phyloP scores from a whole-genome alignment of 2,113 vertebrate species.

The Trichomycterus rosablanca region DNA sequence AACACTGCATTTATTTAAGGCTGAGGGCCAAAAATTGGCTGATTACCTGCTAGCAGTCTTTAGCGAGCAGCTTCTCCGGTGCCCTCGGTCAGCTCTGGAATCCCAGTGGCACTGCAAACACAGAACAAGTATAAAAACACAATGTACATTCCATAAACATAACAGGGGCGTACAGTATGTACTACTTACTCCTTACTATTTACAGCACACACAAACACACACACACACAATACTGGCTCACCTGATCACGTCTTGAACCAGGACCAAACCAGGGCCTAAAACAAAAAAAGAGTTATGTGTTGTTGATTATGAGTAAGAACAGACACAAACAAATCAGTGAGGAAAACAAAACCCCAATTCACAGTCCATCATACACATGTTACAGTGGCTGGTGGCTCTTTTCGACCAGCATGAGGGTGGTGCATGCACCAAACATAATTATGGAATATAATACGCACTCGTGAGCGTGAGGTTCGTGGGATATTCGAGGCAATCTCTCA shows the following conservation, averaged over 20 bases:
- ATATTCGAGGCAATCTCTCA: slow-evolving; percentile 77
- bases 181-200: too few species aligned
- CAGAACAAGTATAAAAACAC: background rate
- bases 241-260: slow-evolving; percentile 82
- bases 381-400: too few species aligned
- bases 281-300: background rate
- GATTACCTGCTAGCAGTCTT: slow-evolving; percentile 90
- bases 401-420: too few species aligned
- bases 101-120: slow-evolving; percentile 77
- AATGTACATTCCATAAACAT: background rate
- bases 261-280: slow-evolving; percentile 87
- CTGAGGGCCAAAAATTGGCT: background rate
- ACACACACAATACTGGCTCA: slow-evolving; percentile 54
- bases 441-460: slow-evolving; percentile 69
- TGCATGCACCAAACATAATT: too few species aligned
- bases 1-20: background rate
- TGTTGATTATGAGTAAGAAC: slow-evolving; percentile 18
- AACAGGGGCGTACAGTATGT: too few species aligned
- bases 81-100: slow-evolving; percentile 80
- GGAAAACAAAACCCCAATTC: too few species aligned
- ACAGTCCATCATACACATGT: too few species aligned
- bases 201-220: background rate
- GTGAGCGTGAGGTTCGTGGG: slow-evolving; percentile 79
- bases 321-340: too few species aligned
- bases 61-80: slow-evolving; percentile 84